Base-by-base conservation (phyloP, 2,888 invertebrate genomes). In the Argynnis bischoffii region DNA sequence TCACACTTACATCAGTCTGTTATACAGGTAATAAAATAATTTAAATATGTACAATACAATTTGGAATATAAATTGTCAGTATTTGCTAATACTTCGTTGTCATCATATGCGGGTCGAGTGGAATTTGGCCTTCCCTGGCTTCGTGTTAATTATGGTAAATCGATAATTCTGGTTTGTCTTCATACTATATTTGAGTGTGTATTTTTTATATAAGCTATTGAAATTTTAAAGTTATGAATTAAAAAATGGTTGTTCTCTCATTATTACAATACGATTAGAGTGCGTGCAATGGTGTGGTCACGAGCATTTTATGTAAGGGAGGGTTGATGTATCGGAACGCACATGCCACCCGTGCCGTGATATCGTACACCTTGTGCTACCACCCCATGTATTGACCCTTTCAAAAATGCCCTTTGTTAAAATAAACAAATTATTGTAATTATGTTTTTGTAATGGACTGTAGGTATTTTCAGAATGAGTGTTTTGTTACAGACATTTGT, bases 1-100 rank as follows among this genome's bases (percentile, higher is more conserved):
- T 96, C 79, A 96, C 96, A 5, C 94, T 97, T 79, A 95, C 96
- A 73, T 95, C 96, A 54, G 94, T 97, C 73, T 96, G 96, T 84
- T 96, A 95, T 80, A 96, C 96, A 83, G 97, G 97, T 97, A 91
- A 92, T 94, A 88, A 76, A 70, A 67, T 46, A 60, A 63, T 64
- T 57, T 57, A 74, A 16, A 47, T 35, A 57, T 41, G 54, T 50
- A 47, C 48, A 41, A 41, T 41, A 41, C 47, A 72, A 75, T 70
- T 48, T 47, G 26, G 51, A 41, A 46, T 53, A 59, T 46, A 15
- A 14, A 53, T 46, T 46, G 41, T 65, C 41, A 59, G 16, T 53
- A 50, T 35, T 46, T 57, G 8, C 21, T 21, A 57, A 41, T 47
- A 46, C 15, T 53, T 54, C 26, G 21, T 59, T 59, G n/a, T 59